These are phyloP conservation scores for Pristionchus exspectatus DNA, from an alignment of 2,888 invertebrate species.

Conservation along the genomic window DNA sequence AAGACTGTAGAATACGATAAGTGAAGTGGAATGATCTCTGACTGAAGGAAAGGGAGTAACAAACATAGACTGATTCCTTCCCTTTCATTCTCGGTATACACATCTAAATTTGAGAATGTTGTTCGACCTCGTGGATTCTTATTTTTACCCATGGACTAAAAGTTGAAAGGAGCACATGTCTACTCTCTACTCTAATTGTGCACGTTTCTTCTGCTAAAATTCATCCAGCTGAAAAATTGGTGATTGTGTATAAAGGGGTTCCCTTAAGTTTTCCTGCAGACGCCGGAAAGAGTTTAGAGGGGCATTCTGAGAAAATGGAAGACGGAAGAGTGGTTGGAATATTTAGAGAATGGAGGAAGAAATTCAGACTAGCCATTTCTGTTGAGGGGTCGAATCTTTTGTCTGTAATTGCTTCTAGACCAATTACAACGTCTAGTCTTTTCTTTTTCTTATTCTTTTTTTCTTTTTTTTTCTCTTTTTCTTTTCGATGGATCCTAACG, in stretches of 20 bases:
- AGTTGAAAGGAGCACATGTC: not conserved
- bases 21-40: constrained; percentile 21
- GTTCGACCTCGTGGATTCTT: not conserved
- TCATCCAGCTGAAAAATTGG: not conserved
- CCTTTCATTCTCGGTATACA: not conserved
- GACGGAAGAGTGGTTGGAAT: not conserved
- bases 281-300: not conserved
- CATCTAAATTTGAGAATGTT: not conserved
- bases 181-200: not conserved
- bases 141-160: not conserved
- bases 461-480: no score
- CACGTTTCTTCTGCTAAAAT: not conserved
- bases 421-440: not conserved
- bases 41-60: not conserved
- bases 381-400: not conserved
- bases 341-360: not conserved
- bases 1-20: not conserved
- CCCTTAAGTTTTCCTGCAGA: not conserved
- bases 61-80: constrained; percentile 18
- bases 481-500: no score
- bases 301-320: not conserved
- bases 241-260: not conserved
- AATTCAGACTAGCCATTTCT: not conserved
- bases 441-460: not conserved
- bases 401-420: not conserved